These are phyloP conservation scores for Crepidodera aurea DNA, from an alignment of 2,888 invertebrate species.

Conservation along the genomic window DNA sequence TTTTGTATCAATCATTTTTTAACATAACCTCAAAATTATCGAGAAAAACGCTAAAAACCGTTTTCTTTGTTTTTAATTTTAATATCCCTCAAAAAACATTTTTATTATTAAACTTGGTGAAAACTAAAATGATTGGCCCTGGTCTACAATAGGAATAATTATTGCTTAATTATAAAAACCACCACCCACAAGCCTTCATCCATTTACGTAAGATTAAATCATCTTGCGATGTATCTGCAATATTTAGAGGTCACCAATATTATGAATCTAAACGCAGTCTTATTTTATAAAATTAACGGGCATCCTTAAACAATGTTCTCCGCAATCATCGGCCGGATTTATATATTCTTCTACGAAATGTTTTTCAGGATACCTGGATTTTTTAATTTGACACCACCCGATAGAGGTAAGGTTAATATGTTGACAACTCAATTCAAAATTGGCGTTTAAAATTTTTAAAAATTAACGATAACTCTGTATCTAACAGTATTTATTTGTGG, in stretches of 20 bases:
- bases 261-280: conserved; percentile 13
- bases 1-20: no score
- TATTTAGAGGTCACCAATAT: conserved; percentile 7
- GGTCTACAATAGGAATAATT: no score
- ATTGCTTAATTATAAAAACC: no score
- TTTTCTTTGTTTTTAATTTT: no score
- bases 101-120: no score
- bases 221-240: neutral
- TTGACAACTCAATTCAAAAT: conserved; percentile 25
- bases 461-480: neutral
- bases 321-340: conserved; percentile 24
- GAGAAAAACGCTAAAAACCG: no score
- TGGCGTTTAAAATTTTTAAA: conserved; percentile 8
- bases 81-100: no score
- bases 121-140: no score
- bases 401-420: conserved; percentile 40
- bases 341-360: conserved; percentile 31
- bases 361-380: conserved; percentile 38
- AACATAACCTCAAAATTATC: no score
- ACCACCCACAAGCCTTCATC: conserved; percentile 34
- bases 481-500: neutral
- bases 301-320: conserved; percentile 25
- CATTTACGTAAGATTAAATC: conserved; percentile 29
- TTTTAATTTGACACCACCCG: conserved; percentile 33
- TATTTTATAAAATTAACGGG: no score